Evolutionary conservation across 1,140 invertebrate genomes (phyloP), one percentile per base, ranked within the genome.

Genomic region (Nasonia longicornis): DNA sequence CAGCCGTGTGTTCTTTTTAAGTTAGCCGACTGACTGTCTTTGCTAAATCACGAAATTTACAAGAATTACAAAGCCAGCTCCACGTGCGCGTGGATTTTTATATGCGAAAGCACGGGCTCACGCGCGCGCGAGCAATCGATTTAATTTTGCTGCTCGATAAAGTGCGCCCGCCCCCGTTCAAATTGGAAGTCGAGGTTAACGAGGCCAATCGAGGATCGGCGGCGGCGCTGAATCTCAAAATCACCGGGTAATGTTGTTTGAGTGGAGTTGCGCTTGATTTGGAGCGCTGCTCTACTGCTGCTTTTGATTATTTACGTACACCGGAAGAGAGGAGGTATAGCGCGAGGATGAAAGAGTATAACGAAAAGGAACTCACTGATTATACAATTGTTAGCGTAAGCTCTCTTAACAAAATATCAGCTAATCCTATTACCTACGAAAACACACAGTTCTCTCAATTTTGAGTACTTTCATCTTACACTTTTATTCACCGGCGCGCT

Each of bases 171-270:
- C n/a, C 16, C 52, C 52, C 20, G 52, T 58, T n/a, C 20, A 58
- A 58, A 58, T 58, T 58, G 52, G 52, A 58, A 58, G 52, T 58
- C 52, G 52, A 58, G 16, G 52, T 58, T 58, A 58, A 58, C 52
- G 20, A 58, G 52, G 52, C 16, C 52, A 58, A 58, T n/a, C 52
- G 7, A 20, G 52, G 16, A 58, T 58, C 52, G 16, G 45, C 45
- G 3, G 45, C 12, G 3, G 45, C 12, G 10, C 45, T 3, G 45
- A 48, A 48, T 48, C 12, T 48, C 14, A 48, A 48, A 48, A 58
- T 58, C 52, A 58, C 52, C 16, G 7, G 52, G 20, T 58, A 58
- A 58, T 58, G 52, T 58, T 58, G 52, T 58, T n/a, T 58, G 52
- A 58, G 52, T 20, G 52, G 52, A 58, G 52, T 58, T 58, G 14